These are phyloP conservation scores for Anomalospiza imberbis DNA, from an alignment of 2,797 vertebrate genomes.

Conservation along the genomic window DNA sequence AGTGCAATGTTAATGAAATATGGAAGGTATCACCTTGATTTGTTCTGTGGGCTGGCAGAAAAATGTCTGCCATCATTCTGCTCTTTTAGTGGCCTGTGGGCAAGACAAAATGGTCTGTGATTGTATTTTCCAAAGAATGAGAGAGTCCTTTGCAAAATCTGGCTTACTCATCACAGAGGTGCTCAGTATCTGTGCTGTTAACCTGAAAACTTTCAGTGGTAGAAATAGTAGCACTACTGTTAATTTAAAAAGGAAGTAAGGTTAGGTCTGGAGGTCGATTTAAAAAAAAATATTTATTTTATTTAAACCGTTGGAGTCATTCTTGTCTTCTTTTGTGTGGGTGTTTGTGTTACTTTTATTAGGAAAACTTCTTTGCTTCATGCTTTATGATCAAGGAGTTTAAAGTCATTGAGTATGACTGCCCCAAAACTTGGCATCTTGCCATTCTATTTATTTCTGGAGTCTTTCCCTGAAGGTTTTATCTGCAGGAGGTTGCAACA, in stretches of 20 bases:
- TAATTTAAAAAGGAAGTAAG: neutral
- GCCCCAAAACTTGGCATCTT: neutral
- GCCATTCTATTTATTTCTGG: constrained; percentile 46
- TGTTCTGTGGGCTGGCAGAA: neutral
- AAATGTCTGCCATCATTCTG: neutral
- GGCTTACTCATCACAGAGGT: neutral
- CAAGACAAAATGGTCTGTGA: neutral
- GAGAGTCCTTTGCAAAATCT: neutral
- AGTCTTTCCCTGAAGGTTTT: constrained; percentile 45
- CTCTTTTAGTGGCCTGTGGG: neutral
- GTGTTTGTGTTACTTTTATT: neutral
- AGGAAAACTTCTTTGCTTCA: neutral
- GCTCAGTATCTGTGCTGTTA: neutral
- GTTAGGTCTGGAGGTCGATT: neutral
- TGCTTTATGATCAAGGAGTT: constrained; percentile 10
- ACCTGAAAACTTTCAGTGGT: neutral
- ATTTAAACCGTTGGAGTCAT: neutral
- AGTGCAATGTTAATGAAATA: neutral
- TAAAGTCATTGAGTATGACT: neutral
- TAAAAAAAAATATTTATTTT: neutral
- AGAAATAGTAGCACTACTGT: neutral
- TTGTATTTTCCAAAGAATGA: neutral
- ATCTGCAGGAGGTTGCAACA: constrained; percentile 48
- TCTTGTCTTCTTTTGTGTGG: neutral
- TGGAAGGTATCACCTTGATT: neutral